Conservation (phyloP, 2,888 invertebrate genomes). For the Colostygia pectinataria region DNA sequence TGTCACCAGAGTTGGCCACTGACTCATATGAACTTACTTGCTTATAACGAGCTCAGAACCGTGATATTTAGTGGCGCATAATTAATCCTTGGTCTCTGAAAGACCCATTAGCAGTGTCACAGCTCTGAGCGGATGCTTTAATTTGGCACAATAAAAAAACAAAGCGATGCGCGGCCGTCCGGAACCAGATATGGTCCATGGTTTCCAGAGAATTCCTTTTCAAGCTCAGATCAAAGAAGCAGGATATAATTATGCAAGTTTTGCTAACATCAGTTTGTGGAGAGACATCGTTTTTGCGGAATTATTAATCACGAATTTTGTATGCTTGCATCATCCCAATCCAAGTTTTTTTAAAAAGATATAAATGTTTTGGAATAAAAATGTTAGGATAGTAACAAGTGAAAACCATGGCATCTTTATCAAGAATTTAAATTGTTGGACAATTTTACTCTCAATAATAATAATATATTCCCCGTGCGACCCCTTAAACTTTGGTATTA, state of each 20-base stretch:
- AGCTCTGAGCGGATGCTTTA: slow-evolving; percentile 45
- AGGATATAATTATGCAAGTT: neutral
- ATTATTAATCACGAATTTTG: too few species aligned
- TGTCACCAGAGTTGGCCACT: too few species aligned
- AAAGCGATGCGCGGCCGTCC: slow-evolving; percentile 37
- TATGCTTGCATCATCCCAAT: too few species aligned
- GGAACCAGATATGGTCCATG: slow-evolving; percentile 35
- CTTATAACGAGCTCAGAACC: too few species aligned
- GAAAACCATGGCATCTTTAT: too few species aligned
- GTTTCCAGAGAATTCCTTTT: slow-evolving; percentile 30
- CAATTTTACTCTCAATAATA: too few species aligned
- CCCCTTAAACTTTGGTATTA: slow-evolving; percentile 3
- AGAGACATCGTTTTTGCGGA: too few species aligned
- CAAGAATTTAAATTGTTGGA: too few species aligned
- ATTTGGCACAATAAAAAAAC: slow-evolving; percentile 46
- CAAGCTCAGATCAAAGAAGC: slow-evolving; percentile 10
- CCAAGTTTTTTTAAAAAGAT: too few species aligned
- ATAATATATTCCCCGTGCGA: slow-evolving; percentile 1
- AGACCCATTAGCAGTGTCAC: slow-evolving; percentile 26
- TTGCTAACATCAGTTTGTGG: neutral
- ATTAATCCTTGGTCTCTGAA: slow-evolving; percentile 15
- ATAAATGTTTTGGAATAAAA: too few species aligned
- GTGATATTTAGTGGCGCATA: neutral
- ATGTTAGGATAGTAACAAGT: too few species aligned
- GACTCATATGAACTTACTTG: too few species aligned